A percentile compares a stretch with the other conserved stretches of the same genome.
These are phyloP conservation scores for Melieria omissa DNA, from an alignment of 2,888 invertebrate species.

Conservation along the genomic window DNA sequence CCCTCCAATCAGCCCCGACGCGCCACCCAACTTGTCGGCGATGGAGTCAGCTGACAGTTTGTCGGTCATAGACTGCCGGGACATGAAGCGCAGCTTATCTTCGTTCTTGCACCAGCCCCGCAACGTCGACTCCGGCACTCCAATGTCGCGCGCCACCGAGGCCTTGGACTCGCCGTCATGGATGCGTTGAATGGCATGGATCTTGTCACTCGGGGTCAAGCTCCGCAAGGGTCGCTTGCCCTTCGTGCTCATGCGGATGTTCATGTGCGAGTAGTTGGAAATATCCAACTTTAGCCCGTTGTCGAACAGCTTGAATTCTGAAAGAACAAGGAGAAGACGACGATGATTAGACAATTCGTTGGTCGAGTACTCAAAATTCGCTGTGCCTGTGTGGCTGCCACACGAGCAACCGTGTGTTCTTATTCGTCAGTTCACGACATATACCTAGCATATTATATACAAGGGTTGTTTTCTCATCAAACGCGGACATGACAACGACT, in stretches of 20 bases:
- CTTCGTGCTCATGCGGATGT: constrained; percentile 74
- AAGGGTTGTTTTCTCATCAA: constrained; percentile 49
- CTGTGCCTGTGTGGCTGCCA: not conserved
- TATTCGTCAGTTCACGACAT: constrained; percentile 55
- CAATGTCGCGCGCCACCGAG: constrained; percentile 85
- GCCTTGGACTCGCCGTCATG: constrained; percentile 88
- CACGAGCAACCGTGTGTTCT: constrained; percentile 37
- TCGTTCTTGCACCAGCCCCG: constrained; percentile 91
- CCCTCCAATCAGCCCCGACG: constrained; percentile 53
- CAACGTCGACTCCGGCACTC: constrained; percentile 86
- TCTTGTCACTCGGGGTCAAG: constrained; percentile 81
- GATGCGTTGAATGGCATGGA: constrained; percentile 83
- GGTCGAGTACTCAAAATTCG: not conserved
- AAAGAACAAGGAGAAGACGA: constrained; percentile 30
- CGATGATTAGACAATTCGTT: not conserved
- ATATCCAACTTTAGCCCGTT: constrained; percentile 66
- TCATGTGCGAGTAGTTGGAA: constrained; percentile 66
- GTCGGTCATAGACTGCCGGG: constrained; percentile 75
- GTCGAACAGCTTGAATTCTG: constrained; percentile 64
- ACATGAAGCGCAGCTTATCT: constrained; percentile 78
- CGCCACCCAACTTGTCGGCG: constrained; percentile 57
- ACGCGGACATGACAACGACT: constrained; percentile 21
- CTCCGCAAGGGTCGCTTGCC: constrained; percentile 84
- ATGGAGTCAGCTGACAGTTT: constrained; percentile 66
- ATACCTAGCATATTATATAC: constrained; percentile 52